Percentiles rank a stretch among this genome's conserved stretches.
These are phyloP conservation scores for Agonum fuliginosum DNA, from an alignment of 2,888 invertebrate genomes.

Conservation along the genomic window DNA sequence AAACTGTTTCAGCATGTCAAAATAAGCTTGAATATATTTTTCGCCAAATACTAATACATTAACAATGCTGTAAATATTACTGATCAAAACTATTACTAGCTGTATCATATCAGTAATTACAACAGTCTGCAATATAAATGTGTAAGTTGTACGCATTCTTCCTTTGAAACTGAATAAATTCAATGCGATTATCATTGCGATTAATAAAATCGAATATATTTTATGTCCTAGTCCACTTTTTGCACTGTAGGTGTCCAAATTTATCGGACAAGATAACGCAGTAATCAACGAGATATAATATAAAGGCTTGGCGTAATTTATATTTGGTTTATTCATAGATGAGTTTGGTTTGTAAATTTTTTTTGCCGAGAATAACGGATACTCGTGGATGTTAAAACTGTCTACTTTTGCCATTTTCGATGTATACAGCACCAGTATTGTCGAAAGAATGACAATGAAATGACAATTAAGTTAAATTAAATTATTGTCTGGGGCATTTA, in stretches of 20 bases:
- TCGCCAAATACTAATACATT: slow-evolving; percentile 36
- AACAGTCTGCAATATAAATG: slow-evolving; percentile 41
- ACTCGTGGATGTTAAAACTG: background rate
- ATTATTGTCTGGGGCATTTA: slow-evolving; percentile 50
- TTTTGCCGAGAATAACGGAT: background rate
- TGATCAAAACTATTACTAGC: background rate
- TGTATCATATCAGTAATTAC: slow-evolving; percentile 51
- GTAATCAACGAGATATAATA: slow-evolving; percentile 51
- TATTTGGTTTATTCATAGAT: slow-evolving; percentile 9
- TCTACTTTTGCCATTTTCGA: slow-evolving; percentile 45
- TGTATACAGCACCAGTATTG: background rate
- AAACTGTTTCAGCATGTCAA: slow-evolving; percentile 47
- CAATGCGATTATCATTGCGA: background rate
- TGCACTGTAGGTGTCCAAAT: slow-evolving; percentile 46
- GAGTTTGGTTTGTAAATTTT: slow-evolving; percentile 17
- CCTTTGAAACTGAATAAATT: background rate
- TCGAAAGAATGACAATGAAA: slow-evolving; percentile 4
- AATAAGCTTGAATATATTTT: slow-evolving; percentile 40
- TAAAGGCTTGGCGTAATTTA: slow-evolving; percentile 46
- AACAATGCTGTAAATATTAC: slow-evolving; percentile 33
- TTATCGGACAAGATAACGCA: slow-evolving; percentile 49
- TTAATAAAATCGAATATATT: slow-evolving; percentile 14
- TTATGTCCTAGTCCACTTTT: slow-evolving; percentile 33
- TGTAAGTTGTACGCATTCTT: slow-evolving; percentile 4
- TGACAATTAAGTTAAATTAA: slow-evolving; percentile 42